phyloP scores from a whole-genome alignment of 1,140 invertebrate species.

The Saxidomus purpurata region DNA sequence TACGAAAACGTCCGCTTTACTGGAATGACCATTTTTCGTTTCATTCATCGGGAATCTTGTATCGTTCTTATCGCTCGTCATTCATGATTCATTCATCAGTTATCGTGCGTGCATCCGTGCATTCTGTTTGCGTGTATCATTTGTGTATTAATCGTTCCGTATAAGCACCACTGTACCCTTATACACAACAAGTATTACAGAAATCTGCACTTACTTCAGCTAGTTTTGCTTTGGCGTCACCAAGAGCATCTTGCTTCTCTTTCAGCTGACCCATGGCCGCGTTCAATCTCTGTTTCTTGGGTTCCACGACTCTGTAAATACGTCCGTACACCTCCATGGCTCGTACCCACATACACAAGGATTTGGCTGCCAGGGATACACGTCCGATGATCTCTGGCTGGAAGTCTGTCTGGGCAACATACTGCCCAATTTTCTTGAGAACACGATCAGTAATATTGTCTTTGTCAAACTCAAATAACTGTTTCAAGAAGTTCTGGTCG shows the following conservation, averaged over 20 bases:
- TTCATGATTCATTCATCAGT: too few relatives aligned
- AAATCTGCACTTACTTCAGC: constrained; percentile 87
- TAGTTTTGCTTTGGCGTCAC: constrained; percentile 92
- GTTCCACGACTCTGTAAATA: constrained; percentile 94
- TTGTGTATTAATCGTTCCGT: too few relatives aligned
- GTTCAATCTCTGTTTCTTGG: constrained; percentile 92
- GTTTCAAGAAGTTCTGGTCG: constrained; percentile 87
- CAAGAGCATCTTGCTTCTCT: constrained; percentile 92
- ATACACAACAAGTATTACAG: too few relatives aligned
- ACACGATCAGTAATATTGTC: constrained; percentile 94
- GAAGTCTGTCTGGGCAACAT: constrained; percentile 93
- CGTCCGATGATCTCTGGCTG: constrained; percentile 92
- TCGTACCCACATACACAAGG: constrained; percentile 95
- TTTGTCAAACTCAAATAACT: constrained; percentile 94
- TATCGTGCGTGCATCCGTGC: too few relatives aligned
- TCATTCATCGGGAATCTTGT: too few relatives aligned
- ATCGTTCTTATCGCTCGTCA: too few relatives aligned
- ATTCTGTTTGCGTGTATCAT: too few relatives aligned
- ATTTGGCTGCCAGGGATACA: constrained; percentile 92
- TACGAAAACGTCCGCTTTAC: too few relatives aligned
- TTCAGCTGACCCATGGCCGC: constrained; percentile 90
- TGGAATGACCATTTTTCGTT: too few relatives aligned
- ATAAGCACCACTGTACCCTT: too few relatives aligned
- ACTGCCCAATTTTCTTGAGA: constrained; percentile 92
- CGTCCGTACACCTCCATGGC: constrained; percentile 96